phyloP scores from a whole-genome alignment of 2,797 vertebrate species.

The Hippocampus kuda region DNA sequence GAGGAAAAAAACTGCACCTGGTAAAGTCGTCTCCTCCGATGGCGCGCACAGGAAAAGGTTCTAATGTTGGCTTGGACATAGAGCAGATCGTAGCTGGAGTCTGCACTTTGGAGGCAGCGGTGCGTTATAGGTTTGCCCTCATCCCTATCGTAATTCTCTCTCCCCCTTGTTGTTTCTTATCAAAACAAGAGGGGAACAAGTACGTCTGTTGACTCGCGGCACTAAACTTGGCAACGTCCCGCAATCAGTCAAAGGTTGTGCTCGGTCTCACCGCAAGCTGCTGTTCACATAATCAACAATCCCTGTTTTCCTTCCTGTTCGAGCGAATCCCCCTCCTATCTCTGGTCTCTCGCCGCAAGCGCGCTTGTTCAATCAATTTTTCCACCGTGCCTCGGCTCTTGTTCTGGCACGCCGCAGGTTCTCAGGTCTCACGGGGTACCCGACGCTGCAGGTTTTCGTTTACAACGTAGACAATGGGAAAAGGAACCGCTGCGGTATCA shows the following conservation, averaged over 20 bases:
- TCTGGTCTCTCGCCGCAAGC: constrained; percentile 5
- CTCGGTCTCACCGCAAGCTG: constrained; percentile 2
- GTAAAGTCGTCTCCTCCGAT: constrained; percentile 27
- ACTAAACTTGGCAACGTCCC: constrained; percentile 10
- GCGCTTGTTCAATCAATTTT: constrained; percentile 3
- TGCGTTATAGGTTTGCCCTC: constrained; percentile 6
- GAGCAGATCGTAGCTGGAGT: constrained; percentile 8
- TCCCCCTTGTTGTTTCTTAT: neutral
- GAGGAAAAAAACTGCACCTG: constrained; percentile 11
- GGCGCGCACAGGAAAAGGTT: constrained; percentile 10
- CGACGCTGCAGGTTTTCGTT: constrained; percentile 31
- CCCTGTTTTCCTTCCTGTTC: constrained; percentile 9
- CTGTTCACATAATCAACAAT: constrained; percentile 21
- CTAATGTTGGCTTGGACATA: constrained; percentile 7
- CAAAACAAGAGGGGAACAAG: neutral
- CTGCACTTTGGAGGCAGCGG: constrained; percentile 13
- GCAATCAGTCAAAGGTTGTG: constrained; percentile 8
- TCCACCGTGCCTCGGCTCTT: constrained; percentile 6
- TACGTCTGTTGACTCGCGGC: constrained; percentile 1
- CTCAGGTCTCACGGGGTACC: constrained; percentile 19
- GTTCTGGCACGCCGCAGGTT: constrained; percentile 16
- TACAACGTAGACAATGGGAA: constrained; percentile 24
- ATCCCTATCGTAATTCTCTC: neutral
- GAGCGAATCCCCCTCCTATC: constrained; percentile 11
- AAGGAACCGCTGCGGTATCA: constrained; percentile 27